Conservation (phyloP, 2,113 vertebrate genomes). For the Psilopsiagon aurifrons region DNA sequence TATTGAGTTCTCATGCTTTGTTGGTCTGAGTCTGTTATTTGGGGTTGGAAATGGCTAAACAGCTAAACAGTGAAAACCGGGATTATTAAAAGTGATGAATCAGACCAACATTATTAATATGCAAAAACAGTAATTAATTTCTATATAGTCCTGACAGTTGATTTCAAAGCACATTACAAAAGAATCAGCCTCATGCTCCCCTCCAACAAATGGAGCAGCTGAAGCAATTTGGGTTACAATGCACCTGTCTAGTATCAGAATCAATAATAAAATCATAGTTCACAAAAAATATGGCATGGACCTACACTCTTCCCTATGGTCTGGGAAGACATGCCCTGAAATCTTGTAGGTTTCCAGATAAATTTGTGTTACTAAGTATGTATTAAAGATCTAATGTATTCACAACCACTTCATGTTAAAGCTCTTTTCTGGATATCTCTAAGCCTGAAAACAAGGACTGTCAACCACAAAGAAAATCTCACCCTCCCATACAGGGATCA, state of each 20-base stretch:
- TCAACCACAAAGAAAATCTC: neutral
- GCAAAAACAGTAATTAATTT: neutral
- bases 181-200: neutral
- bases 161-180: neutral
- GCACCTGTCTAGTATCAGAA: neutral
- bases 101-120: neutral
- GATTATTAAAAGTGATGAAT: neutral
- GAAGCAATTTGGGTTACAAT: neutral
- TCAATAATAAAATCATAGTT: neutral
- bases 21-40: neutral
- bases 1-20: neutral
- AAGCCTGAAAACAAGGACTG: neutral
- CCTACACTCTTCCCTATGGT: neutral
- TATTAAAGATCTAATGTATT: neutral
- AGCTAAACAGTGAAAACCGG: neutral
- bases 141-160: neutral
- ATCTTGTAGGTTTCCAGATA: neutral
- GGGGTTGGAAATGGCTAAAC: neutral
- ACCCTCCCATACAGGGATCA: fast-evolving
- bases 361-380: neutral
- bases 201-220: neutral
- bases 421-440: neutral
- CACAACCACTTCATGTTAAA: neutral
- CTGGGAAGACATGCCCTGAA: neutral
- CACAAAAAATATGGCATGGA: neutral